Evolutionary conservation across 2,888 invertebrate species (phyloP), one percentile per base, ranked within the genome.

Genomic region (Morinoia aosen): DNA sequence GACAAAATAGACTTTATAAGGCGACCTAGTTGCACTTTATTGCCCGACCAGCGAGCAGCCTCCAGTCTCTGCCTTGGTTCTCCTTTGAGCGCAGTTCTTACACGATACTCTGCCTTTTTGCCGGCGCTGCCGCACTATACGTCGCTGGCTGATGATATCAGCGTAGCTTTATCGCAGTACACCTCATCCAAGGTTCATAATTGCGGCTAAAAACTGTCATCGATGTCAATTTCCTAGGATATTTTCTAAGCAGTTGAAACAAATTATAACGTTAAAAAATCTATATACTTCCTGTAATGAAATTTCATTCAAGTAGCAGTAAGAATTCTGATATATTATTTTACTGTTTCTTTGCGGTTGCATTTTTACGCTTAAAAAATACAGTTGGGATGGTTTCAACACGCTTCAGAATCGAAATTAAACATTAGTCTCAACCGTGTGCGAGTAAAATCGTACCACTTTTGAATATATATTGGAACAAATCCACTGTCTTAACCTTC

Each of bases 1-100:
- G 90, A 90, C 90, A 90, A 90, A 90, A 90, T 90, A 48, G 40
- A 48, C 90, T 90, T 90, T 90, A 90, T 90, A 90, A 48, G 90
- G 90, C 90, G 40, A 39, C 90, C 90, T 90, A 90, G 90, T 40
- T 19, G 90, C 40, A 90, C 40, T 90, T 90, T 90, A 90, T 90
- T 40, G 90, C 40, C 14, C 90, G 3, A 12, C 90, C 90, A 40
- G 40, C 40, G 48, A 76, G 76, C 33, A 33, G 76, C 76, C 19
- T 16, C 76, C 76, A 76, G 76, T 76, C 10, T 16, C 76, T 76
- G 76, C 76, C 33, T 76, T 19, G 76, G 76, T 33, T 76, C 76
- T 76, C 33, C 76, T 10, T 76, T 76, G 76, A 76, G 25, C 76
- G 10, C 76, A 3, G 76, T 76, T 33, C 76, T 76, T 10, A 76